phyloP scores from a whole-genome alignment of 2,888 invertebrate species.

The Trissonchulus sp. region DNA sequence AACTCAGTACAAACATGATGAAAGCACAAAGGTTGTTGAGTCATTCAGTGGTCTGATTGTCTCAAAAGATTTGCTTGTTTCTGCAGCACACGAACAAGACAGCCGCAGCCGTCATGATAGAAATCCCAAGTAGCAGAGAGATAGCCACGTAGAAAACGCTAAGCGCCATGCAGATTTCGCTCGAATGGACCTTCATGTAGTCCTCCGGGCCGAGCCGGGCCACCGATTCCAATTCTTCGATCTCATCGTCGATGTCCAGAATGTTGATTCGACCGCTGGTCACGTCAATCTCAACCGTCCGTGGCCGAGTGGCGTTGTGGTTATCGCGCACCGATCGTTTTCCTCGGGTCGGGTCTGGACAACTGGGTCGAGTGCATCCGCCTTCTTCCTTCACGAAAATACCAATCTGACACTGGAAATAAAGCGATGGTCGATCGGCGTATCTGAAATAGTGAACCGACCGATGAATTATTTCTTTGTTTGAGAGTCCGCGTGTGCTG shows the following conservation, averaged over 20 bases:
- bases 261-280: neutral
- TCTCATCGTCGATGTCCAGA: neutral
- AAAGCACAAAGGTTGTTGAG: too few species aligned
- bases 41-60: too few species aligned
- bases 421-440: conserved; percentile 21
- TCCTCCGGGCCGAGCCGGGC: neutral
- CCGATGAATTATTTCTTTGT: too few species aligned
- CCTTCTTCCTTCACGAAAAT: conserved; percentile 14
- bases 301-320: neutral
- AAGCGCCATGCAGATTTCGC: neutral
- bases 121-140: neutral
- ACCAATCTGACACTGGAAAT: conserved; percentile 23
- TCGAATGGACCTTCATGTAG: neutral
- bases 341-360: conserved; percentile 12
- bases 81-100: neutral
- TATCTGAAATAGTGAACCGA: conserved; percentile 16
- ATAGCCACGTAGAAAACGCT: neutral
- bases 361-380: conserved; percentile 13
- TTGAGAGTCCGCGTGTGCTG: too few species aligned
- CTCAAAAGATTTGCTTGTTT: too few species aligned
- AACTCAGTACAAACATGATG: too few species aligned
- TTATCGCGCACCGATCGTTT: neutral
- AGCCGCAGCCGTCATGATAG: neutral
- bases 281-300: neutral
- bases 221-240: neutral